Base-by-base conservation (phyloP, 1,140 invertebrate species). In the Lepidotrigona ventralis region DNA sequence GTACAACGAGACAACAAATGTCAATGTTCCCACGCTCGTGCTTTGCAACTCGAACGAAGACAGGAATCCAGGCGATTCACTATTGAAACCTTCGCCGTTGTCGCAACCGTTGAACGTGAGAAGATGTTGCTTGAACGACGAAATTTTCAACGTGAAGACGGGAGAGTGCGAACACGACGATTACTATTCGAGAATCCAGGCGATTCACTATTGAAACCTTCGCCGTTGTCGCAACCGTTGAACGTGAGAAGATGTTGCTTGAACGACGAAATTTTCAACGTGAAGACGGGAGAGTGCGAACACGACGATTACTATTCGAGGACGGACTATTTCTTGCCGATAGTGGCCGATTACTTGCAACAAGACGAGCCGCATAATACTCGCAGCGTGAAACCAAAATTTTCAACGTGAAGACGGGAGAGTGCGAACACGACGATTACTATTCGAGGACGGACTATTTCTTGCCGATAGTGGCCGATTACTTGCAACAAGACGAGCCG, bases 161-260 rank as follows among this genome's bases (percentile, higher is more conserved):
- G 86, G 73, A 21, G 46, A 26, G 11, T 91, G 90, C 68, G 76
- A 85, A 26, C 6, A 21, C 4, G 5, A 29, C 6, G 15, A 26
- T 69, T 26, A 9, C 14, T 70, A 23, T 3, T 60, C 6, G 72
- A 23, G 46, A 14, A 23, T 63, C 53, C 66, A 11, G n/a, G 0
- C 17, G 19, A 46, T 2, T 5, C 2, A n/a, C 8, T 21, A 2
- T 8, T 2, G 14, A n/a, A 2, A 19, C 2, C 17, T 23, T 6
- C n/a, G 15, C n/a, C 60, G 8, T 26, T 79, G 14, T 79, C 84
- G 14, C 56, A 54, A 54, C 17, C 88, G 11, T 23, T 72, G 14
- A 39, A 79, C 14, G 14, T 91, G 14, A 77, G 85, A 33, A 87
- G 85, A 60, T 91, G 90, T 53, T 91, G 91, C 56, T 66, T 71